Conservation (phyloP, 1,140 invertebrate species). For the Bacillus rossius region DNA sequence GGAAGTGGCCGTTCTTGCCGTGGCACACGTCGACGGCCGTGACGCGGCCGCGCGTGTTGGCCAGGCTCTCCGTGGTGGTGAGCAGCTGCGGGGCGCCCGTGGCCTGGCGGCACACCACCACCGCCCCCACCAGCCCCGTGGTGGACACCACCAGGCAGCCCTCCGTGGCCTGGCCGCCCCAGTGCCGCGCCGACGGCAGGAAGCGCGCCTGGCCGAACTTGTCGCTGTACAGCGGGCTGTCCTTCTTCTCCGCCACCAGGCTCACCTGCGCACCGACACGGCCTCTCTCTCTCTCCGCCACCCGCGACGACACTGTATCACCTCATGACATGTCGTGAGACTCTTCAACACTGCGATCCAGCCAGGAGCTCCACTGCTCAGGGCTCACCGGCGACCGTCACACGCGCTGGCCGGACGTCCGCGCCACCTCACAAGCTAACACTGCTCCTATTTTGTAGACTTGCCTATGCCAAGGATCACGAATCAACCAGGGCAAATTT, state of each 20-base stretch:
- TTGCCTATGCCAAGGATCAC: too few relatives aligned
- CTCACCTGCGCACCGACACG: slow-evolving; percentile 41
- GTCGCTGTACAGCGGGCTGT: slow-evolving; percentile 71
- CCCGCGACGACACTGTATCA: too few relatives aligned
- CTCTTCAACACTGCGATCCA: too few relatives aligned
- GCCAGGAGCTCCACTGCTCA: too few relatives aligned
- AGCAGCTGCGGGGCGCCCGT: slow-evolving; percentile 32
- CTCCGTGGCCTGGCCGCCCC: slow-evolving; percentile 75
- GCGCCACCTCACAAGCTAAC: too few relatives aligned
- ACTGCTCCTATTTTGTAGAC: too few relatives aligned
- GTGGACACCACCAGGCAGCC: slow-evolving; percentile 77
- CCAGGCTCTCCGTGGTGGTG: slow-evolving; percentile 60
- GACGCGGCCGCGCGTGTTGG: slow-evolving; percentile 64
- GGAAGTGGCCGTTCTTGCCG: slow-evolving; percentile 72
- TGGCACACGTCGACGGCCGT: slow-evolving; percentile 69
- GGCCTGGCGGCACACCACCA: neutral
- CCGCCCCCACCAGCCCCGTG: slow-evolving; percentile 46
- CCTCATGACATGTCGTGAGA: too few relatives aligned
- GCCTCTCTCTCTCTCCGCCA: neutral
- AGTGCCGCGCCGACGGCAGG: slow-evolving; percentile 74
- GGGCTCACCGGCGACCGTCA: too few relatives aligned
- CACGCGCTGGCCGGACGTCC: too few relatives aligned
- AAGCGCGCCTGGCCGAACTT: slow-evolving; percentile 75
- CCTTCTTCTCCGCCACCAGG: slow-evolving; percentile 70
- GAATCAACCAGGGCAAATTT: too few relatives aligned